Evolutionary conservation across 2,113 vertebrate genomes (phyloP).

Genomic region (Syngnathus typhle): DNA sequence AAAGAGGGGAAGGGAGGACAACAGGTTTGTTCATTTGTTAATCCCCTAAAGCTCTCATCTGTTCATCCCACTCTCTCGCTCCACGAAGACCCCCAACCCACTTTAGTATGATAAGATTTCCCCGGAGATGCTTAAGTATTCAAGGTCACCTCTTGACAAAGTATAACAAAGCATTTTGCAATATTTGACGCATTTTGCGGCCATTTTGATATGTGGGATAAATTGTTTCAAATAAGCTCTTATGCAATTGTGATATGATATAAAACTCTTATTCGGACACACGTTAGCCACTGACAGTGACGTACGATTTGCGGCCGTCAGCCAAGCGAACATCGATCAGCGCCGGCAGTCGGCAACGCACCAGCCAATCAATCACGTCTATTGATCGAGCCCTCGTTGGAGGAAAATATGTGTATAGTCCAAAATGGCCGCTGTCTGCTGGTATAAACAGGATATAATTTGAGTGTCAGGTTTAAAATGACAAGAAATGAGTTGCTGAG

Average conservation of each 20-base stretch:
- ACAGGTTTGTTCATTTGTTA: constrained; percentile 50
- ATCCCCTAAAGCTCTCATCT: constrained; percentile 37
- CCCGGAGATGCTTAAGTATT: constrained; percentile 55
- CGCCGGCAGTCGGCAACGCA: constrained; percentile 38
- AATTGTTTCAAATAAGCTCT: neutral
- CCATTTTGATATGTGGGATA: constrained; percentile 24
- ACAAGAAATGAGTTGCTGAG: constrained; percentile 31
- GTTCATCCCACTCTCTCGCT: constrained; percentile 41
- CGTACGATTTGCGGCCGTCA: constrained; percentile 40
- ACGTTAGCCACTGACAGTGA: constrained; percentile 46
- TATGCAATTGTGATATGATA: constrained; percentile 16
- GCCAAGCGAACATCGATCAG: constrained; percentile 58
- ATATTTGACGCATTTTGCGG: constrained; percentile 49
- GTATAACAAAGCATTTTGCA: constrained; percentile 59
- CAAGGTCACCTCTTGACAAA: constrained; percentile 56
- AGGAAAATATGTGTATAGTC: constrained; percentile 27
- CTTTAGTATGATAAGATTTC: constrained; percentile 45
- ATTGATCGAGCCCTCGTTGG: constrained; percentile 50
- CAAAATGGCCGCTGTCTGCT: constrained; percentile 25
- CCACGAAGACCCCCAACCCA: constrained; percentile 1
- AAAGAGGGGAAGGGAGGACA: constrained; percentile 23
- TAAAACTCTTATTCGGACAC: constrained; percentile 32
- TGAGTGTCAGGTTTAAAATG: constrained; percentile 37
- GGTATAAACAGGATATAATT: constrained; percentile 32
- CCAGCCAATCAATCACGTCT: constrained; percentile 55